Evolutionary conservation across 2,113 vertebrate species (phyloP).

Genomic region (Megaleporinus macrocephalus): DNA sequence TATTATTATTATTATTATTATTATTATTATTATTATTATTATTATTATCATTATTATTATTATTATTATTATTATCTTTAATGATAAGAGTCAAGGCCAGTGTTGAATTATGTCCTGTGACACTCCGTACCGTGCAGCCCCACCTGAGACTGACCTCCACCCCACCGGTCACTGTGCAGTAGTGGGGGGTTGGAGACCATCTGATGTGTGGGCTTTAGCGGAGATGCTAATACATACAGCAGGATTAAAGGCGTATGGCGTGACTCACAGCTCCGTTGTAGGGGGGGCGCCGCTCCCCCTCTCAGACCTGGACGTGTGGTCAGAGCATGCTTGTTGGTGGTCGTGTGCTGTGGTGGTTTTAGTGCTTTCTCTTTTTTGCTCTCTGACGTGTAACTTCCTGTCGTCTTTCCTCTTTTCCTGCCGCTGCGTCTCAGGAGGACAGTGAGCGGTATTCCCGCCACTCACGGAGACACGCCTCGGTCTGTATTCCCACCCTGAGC

Average conservation of each 20-base stretch:
- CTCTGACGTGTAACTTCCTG: conserved; percentile 47
- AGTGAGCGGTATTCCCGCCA: conserved; percentile 88
- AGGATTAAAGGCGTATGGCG: conserved; percentile 28
- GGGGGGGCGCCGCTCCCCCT: too few relatives aligned
- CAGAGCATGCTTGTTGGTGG: conserved; percentile 34
- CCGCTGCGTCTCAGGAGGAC: conserved; percentile 84
- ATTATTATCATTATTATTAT: too few relatives aligned
- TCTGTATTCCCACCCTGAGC: conserved; percentile 74
- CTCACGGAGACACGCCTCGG: conserved; percentile 87
- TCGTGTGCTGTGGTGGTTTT: conserved; percentile 9
- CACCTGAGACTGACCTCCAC: conserved; percentile 19
- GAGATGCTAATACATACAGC: conserved; percentile 28
- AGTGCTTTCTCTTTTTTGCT: neutral
- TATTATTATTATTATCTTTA: too few relatives aligned
- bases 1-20: too few relatives aligned
- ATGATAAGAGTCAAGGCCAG: too few relatives aligned
- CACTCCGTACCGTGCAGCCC: neutral
- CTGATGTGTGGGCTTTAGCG: conserved; percentile 31
- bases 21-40: too few relatives aligned
- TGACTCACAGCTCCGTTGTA: too few relatives aligned
- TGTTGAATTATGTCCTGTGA: too few relatives aligned
- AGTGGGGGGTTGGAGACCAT: conserved; percentile 15
- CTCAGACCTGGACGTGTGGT: neutral
- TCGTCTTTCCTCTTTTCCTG: conserved; percentile 57
- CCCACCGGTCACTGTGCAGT: conserved; percentile 21